These are phyloP conservation scores for Ooceraea biroi DNA, from an alignment of 1,140 invertebrate genomes.

Conservation along the genomic window DNA sequence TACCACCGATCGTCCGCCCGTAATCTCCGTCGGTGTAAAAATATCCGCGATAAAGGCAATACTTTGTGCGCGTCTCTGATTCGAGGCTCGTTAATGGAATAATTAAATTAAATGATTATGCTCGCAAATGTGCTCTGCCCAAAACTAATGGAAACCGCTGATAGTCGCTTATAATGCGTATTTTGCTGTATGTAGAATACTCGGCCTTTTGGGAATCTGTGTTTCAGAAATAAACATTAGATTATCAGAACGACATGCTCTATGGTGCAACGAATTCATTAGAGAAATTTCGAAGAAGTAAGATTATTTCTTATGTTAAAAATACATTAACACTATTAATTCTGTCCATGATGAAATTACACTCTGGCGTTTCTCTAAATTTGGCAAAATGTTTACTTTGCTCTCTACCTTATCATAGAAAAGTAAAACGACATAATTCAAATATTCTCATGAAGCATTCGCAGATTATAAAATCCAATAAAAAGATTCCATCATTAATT, in stretches of 20 bases:
- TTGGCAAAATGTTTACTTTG: neutral
- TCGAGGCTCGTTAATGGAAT: conserved; percentile 40
- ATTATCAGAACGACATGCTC: neutral
- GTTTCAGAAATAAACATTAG: conserved; percentile 29
- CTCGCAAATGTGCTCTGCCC: neutral
- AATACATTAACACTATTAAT: neutral
- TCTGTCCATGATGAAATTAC: neutral
- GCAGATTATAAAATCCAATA: too few species aligned
- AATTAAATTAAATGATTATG: conserved; percentile 55
- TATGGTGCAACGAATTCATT: neutral
- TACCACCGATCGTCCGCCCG: conserved; percentile 5
- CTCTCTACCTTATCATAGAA: neutral
- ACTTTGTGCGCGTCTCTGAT: conserved; percentile 19
- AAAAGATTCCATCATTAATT: too few species aligned
- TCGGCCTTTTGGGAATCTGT: neutral
- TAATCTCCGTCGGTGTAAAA: conserved; percentile 37
- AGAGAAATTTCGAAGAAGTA: neutral
- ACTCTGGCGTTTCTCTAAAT: neutral
- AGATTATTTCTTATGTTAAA: neutral
- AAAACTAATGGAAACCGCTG: conserved; percentile 1
- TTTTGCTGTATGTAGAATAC: neutral
- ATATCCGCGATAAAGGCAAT: conserved; percentile 33
- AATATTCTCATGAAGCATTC: too few species aligned
- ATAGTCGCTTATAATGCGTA: conserved; percentile 9
- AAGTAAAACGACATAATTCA: too few species aligned